Base-by-base conservation (phyloP, 2,113 vertebrate genomes). In the Leptosomus discolor region DNA sequence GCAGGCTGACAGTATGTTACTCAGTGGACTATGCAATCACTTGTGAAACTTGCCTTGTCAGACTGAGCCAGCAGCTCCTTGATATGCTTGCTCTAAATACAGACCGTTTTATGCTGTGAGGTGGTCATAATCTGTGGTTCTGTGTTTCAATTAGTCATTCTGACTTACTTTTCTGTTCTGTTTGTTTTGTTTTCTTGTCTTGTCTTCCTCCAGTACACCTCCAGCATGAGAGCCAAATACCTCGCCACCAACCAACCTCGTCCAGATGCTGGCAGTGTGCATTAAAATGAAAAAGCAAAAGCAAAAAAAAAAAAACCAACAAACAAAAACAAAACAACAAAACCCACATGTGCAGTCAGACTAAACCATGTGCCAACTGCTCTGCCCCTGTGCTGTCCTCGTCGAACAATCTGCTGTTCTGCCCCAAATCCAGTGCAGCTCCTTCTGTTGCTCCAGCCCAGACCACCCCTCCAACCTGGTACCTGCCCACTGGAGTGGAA, bases 201-300 rank as follows among this genome's bases (percentile, higher is more conserved):
- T 97, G 29, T 98, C 88, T 98, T 86, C 92, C 78, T 97, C 53
- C 97, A 99, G 99, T 99, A 99, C 98, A 99, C 99, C 85, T 99
- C 99, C 98, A 99, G 99, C 98, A 99, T 99, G 99, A 99, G 99
- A 98, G 99, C 99, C 73, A 99, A 99, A 98, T 99, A 99, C 98
- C 99, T 99, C 97, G 99, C 99, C 97, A 99, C 99, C 96, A 99
- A 99, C 98, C 98, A 98, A 97, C 98, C 98, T 95, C 99, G 98
- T 97, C 99, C 99, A 20, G 99, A 99, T 96, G 98, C 98, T 97
- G 98, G 98, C 98, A 98, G 98, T 63, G 98, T 98, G 73, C 98
- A 98, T 95, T 99, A 98, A 98, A 97, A 76, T 7, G 57, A 57
- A 91, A 94, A 85, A 81, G 56, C 60, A 75, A 95, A 92, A 91